These are phyloP conservation scores for Epinephelus fuscoguttatus DNA, from an alignment of 2,113 vertebrate species.

Conservation along the genomic window DNA sequence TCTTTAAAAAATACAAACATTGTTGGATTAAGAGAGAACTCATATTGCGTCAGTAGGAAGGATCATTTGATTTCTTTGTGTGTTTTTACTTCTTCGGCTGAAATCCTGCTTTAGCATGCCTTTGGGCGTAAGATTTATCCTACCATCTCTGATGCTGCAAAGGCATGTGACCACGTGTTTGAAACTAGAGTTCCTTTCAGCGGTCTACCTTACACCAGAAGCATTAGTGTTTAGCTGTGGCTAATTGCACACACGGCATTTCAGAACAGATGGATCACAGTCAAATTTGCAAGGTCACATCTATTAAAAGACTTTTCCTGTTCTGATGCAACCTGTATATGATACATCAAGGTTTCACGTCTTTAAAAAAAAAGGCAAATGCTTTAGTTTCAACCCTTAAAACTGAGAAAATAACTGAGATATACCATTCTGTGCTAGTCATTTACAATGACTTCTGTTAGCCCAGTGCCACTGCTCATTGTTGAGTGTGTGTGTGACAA, in stretches of 20 bases:
- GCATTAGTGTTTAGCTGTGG: slow-evolving; percentile 42
- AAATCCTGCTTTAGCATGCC: background rate
- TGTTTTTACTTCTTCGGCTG: background rate
- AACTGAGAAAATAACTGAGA: background rate
- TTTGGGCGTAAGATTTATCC: slow-evolving; percentile 4
- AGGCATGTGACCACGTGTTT: slow-evolving; percentile 26
- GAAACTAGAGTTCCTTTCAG: slow-evolving; percentile 15
- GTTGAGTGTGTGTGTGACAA: slow-evolving; percentile 27
- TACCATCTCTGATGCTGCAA: slow-evolving; percentile 21
- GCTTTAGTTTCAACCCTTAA: slow-evolving; percentile 1
- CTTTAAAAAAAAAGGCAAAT: slow-evolving; percentile 2
- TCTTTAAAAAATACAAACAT: background rate
- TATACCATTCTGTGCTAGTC: slow-evolving; percentile 4
- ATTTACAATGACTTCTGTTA: slow-evolving; percentile 26
- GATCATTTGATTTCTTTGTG: background rate
- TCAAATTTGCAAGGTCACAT: background rate
- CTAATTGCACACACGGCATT: slow-evolving; percentile 15
- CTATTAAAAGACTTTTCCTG: slow-evolving; percentile 1
- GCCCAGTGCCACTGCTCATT: slow-evolving; percentile 26
- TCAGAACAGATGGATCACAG: slow-evolving; percentile 14
- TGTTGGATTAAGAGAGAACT: slow-evolving; percentile 2
- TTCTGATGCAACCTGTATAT: background rate
- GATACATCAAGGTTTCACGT: slow-evolving; percentile 1
- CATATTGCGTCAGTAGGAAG: background rate
- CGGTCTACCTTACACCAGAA: slow-evolving; percentile 11